Evolutionary conservation across 2,888 invertebrate genomes (phyloP).

Genomic region (Agrypnus murinus): DNA sequence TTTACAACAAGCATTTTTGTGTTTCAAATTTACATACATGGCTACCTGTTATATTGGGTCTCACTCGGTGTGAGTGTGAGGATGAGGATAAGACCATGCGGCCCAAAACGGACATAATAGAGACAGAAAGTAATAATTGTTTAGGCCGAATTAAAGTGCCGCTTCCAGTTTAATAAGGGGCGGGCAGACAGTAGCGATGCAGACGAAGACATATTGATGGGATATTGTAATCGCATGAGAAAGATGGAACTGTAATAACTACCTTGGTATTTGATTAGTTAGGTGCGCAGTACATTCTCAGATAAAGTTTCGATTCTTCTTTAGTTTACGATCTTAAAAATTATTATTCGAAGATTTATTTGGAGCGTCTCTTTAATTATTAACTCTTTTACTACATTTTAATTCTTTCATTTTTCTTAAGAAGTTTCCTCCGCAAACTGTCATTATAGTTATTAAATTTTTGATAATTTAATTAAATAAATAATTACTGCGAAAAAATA

Average conservation of each 20-base stretch:
- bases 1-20: slow-evolving; percentile 55
- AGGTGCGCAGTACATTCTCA: slow-evolving; percentile 58
- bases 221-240: slow-evolving; percentile 46
- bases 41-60: slow-evolving; percentile 54
- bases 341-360: slow-evolving; percentile 27
- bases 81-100: slow-evolving; percentile 39
- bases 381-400: neutral
- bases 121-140: slow-evolving; percentile 66
- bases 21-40: slow-evolving; percentile 56
- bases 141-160: slow-evolving; percentile 68
- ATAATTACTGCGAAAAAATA: slow-evolving; percentile 5
- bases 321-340: slow-evolving; percentile 41
- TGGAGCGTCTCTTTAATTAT: too few relatives aligned
- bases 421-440: too few relatives aligned
- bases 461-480: neutral
- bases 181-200: slow-evolving; percentile 66
- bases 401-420: neutral
- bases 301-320: slow-evolving; percentile 38
- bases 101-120: slow-evolving; percentile 46
- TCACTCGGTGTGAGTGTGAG: slow-evolving; percentile 37
- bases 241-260: slow-evolving; percentile 62
- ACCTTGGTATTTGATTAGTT: slow-evolving; percentile 67
- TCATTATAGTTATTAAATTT: too few relatives aligned
- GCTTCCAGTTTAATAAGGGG: slow-evolving; percentile 68
- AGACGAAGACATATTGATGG: slow-evolving; percentile 54